Conservation (phyloP, 2,888 invertebrate genomes). For the Patella ulyssiponensis region DNA sequence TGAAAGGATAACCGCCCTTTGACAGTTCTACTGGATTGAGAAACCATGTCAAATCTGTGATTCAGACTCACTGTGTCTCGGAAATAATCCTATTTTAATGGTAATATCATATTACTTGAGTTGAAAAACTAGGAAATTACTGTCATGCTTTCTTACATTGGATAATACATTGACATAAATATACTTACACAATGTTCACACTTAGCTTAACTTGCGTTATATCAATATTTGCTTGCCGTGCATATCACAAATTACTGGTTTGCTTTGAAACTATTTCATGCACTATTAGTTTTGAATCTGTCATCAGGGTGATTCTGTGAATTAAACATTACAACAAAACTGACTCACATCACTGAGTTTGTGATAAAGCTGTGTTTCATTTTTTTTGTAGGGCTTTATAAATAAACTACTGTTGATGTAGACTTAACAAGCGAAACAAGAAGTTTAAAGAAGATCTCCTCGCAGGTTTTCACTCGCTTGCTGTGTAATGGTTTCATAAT, state of each 20-base stretch:
- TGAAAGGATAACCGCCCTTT: not conserved
- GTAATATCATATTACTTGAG: constrained; percentile 3
- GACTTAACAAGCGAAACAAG: too few species aligned
- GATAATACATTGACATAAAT: not conserved
- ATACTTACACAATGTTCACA: too few species aligned
- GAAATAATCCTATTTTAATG: not conserved
- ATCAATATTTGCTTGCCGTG: not conserved
- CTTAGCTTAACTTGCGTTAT: too few species aligned
- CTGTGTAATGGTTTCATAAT: constrained; percentile 13
- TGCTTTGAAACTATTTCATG: not conserved
- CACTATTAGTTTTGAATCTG: constrained; percentile 9
- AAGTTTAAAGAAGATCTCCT: not conserved
- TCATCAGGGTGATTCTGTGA: not conserved
- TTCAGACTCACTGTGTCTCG: not conserved
- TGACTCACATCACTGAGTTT: constrained; percentile 9
- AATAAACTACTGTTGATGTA: constrained; percentile 6
- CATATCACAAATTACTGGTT: constrained; percentile 4
- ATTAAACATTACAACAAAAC: constrained; percentile 1
- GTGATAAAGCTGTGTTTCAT: not conserved
- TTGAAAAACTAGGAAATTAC: constrained; percentile 5
- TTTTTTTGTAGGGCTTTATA: not conserved
- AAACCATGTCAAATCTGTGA: constrained; percentile 7
- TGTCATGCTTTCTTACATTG: not conserved
- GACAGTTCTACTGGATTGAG: not conserved
- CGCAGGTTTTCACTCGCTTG: not conserved